Percentiles rank a stretch among this genome's conserved stretches.
These are phyloP conservation scores for Gorsachius magnificus DNA, from an alignment of 2,797 vertebrate species.

Conservation along the genomic window DNA sequence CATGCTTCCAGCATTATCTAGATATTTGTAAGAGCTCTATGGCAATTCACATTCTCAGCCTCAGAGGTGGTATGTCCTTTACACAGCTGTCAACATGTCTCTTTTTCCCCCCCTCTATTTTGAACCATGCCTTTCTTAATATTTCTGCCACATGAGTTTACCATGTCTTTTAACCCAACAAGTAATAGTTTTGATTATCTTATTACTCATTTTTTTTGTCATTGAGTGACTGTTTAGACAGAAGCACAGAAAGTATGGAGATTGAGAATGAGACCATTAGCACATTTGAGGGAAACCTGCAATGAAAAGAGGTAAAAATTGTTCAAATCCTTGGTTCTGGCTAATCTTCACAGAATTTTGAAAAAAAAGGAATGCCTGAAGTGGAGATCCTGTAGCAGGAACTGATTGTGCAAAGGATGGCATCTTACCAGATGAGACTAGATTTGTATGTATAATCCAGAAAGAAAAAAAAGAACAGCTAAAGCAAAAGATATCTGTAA, in stretches of 20 bases:
- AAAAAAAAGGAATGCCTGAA: not conserved
- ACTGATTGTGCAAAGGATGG: not conserved
- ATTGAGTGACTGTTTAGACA: not conserved
- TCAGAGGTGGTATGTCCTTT: not conserved
- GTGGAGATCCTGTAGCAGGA: not conserved
- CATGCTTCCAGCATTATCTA: not conserved
- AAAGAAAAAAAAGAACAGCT: not conserved
- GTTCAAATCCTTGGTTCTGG: not conserved
- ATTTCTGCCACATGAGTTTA: not conserved
- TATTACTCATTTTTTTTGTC: not conserved
- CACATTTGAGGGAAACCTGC: not conserved
- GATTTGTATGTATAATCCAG: not conserved
- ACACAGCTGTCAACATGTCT: not conserved
- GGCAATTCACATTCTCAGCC: not conserved
- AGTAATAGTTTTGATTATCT: not conserved
- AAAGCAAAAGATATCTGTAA: not conserved
- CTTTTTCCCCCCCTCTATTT: rapidly evolving
- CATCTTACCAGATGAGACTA: not conserved
- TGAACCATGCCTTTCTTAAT: not conserved
- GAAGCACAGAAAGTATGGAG: not conserved
- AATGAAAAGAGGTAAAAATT: not conserved
- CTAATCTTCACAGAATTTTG: not conserved
- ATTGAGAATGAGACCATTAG: not conserved
- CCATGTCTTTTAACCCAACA: rapidly evolving
- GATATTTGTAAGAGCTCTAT: not conserved